Base-by-base conservation (phyloP, 2,113 vertebrate species). In the Coregonus clupeaformis region DNA sequence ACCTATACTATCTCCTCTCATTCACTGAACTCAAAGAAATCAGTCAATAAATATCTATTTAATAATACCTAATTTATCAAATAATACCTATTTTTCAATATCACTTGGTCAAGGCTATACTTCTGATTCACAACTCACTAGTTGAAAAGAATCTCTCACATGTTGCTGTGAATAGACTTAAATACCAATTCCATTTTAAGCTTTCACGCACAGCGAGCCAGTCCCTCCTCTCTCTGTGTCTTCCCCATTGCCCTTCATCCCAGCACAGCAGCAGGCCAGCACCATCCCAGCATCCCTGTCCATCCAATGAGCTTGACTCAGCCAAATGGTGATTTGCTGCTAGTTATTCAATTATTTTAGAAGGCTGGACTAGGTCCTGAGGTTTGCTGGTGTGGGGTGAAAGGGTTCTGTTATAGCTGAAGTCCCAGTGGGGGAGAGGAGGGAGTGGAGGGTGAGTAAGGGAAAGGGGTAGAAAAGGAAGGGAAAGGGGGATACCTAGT, bases 341-440 rank as follows among this genome's bases (percentile, higher is more conserved):
- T 83, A 86, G 88, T 86, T 86, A 89, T 89, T 91, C 85, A 83
- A 89, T 91, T 89, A 86, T 84, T 78, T 74, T 77, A 63, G 76
- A 81, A 49, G 81, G 76, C 70, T 66, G 72, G 77, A 71, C 79
- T 65, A 32, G 4, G 66, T 72, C 86, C 81, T 81, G 36, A 71
- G 66, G 83, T 77, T 76, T 76, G 71, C 55, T 22, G 52, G 67
- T 69, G 81, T 78, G 68, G 77, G 78, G 78, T 64, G 70, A 36
- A 36, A 36, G 36, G 36, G 32, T 6, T 32, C 5, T 32, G 32
- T 32, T 32, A 6, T 32, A 32, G 32, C 32, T 32, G 36, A 36
- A 7, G 36, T 29, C 29, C 29, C 29, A 29, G 3, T 29, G 3
- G 36, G 36, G 7, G 36, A 36, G 36, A 36, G 7, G 7, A 6